Percentiles rank a stretch among this genome's conserved stretches.
These are phyloP conservation scores for Takifugu flavidus DNA, from an alignment of 2,113 vertebrate species.

Conservation along the genomic window DNA sequence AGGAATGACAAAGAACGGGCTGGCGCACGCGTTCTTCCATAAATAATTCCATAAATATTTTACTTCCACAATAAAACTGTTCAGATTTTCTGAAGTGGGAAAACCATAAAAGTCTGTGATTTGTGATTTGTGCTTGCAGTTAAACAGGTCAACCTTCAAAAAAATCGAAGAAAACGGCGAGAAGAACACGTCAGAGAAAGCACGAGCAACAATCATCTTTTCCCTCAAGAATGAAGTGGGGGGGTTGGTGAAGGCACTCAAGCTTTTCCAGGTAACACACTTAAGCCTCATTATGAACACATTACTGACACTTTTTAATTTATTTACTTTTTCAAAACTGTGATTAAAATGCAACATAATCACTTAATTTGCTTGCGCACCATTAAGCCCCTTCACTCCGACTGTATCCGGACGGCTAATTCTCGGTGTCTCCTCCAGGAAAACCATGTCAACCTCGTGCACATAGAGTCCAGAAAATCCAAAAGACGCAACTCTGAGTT, in stretches of 20 bases:
- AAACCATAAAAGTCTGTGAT: not conserved
- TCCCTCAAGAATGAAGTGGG: conserved; percentile 97
- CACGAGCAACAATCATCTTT: conserved; percentile 87
- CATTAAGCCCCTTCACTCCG: not conserved
- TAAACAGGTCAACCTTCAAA: conserved; percentile 81
- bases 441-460: conserved; percentile 91
- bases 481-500: conserved; percentile 93
- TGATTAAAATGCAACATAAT: no score
- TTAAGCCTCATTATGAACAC: not conserved
- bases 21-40: no score
- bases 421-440: conserved; percentile 75
- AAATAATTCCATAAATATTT: no score
- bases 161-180: conserved; percentile 93
- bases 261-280: conserved; percentile 87
- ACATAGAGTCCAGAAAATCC: conserved; percentile 95
- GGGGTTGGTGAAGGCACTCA: conserved; percentile 92
- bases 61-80: no score
- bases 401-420: not conserved
- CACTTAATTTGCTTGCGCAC: no score
- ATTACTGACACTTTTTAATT: no score
- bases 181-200: conserved; percentile 83
- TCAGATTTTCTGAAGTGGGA: not conserved
- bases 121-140: conserved; percentile 61
- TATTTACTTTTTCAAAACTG: no score
- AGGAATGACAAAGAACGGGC: no score